Conservation (phyloP, 2,888 invertebrate genomes). For the Lordiphosa andalusiaca region DNA sequence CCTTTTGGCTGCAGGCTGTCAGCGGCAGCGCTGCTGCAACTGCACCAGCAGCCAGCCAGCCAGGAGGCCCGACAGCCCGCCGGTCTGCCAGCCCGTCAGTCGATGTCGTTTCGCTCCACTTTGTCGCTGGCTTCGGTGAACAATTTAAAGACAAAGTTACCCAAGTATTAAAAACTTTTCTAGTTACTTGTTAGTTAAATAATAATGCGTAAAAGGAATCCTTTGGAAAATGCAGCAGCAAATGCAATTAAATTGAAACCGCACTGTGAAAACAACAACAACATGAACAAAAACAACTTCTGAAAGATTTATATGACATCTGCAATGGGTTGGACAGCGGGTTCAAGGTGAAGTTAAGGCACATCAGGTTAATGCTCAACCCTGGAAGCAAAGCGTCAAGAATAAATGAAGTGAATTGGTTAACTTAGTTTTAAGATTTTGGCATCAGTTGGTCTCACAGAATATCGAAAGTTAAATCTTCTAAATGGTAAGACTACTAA, state of each 20-base stretch:
- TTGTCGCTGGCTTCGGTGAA: constrained; percentile 55
- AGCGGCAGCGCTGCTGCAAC: constrained; percentile 18
- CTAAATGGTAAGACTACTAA: too few species aligned
- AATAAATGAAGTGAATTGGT: too few species aligned
- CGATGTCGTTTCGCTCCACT: constrained; percentile 50
- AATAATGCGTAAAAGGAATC: constrained; percentile 68
- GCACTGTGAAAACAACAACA: constrained; percentile 25
- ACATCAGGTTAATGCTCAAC: too few species aligned
- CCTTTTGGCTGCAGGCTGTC: constrained; percentile 29
- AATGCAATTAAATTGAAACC: constrained; percentile 66
- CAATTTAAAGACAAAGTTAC: constrained; percentile 69
- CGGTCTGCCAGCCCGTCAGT: constrained; percentile 5
- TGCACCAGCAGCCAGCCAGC: constrained; percentile 1
- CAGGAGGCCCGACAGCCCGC: too few species aligned
- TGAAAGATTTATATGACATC: constrained; percentile 25
- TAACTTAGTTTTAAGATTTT: too few species aligned
- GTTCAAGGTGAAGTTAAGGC: too few species aligned
- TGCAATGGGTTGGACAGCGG: constrained; percentile 11
- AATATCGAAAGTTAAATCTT: too few species aligned
- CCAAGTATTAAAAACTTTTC: constrained; percentile 68
- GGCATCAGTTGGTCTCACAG: too few species aligned
- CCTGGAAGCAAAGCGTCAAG: too few species aligned
- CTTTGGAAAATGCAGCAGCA: constrained; percentile 26
- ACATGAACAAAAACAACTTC: constrained; percentile 10
- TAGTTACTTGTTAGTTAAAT: constrained; percentile 74